A percentile compares a stretch with the other conserved stretches of the same genome.
phyloP scores from a whole-genome alignment of 2,797 vertebrate genomes.

The Salmo trutta region DNA sequence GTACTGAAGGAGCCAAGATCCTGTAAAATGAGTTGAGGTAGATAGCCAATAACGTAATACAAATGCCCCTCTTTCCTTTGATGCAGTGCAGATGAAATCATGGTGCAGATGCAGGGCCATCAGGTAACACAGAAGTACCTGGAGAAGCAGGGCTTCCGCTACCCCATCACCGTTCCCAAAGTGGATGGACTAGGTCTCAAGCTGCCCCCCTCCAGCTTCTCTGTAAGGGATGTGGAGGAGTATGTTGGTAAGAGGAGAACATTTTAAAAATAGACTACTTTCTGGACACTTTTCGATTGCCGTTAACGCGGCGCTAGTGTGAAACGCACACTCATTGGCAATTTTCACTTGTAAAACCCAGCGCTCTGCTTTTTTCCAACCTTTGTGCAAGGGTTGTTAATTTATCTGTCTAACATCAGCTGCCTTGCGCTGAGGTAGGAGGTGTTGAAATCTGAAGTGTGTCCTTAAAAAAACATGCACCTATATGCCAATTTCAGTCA shows the following conservation, averaged over 20 bases:
- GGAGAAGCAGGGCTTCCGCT: conserved; percentile 93
- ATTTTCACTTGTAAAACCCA: too few species aligned
- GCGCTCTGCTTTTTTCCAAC: neutral
- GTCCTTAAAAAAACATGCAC: too few species aligned
- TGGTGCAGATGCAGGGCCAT: conserved; percentile 91
- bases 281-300: too few species aligned
- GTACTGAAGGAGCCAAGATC: conserved; percentile 63
- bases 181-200: conserved; percentile 92
- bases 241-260: conserved; percentile 86
- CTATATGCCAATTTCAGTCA: too few species aligned
- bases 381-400: too few species aligned
- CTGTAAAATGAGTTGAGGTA: neutral
- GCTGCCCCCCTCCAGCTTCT: conserved; percentile 87
- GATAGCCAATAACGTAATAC: neutral
- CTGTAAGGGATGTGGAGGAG: conserved; percentile 91
- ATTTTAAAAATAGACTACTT: too few species aligned
- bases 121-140: conserved; percentile 90
- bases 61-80: conserved; percentile 10
- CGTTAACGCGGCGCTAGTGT: too few species aligned
- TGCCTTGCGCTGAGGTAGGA: too few species aligned
- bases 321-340: neutral
- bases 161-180: conserved; percentile 87
- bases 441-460: too few species aligned
- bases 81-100: conserved; percentile 88
- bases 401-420: neutral